Conservation (phyloP, 2,113 vertebrate species). For the Gallinago paraguaiae region DNA sequence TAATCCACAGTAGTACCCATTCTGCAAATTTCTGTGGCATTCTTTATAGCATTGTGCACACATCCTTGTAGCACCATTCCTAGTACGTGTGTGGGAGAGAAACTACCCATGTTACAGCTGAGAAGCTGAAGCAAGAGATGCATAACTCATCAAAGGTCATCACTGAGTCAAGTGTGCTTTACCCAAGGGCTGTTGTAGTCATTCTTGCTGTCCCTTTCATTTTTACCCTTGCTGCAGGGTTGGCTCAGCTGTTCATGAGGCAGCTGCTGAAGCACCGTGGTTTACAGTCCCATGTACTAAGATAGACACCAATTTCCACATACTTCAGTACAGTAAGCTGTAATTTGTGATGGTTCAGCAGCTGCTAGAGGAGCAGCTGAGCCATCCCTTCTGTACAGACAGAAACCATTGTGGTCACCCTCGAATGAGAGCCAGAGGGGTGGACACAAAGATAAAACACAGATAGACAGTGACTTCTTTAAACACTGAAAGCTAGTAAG, state of each 20-base stretch:
- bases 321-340: slow-evolving; percentile 20
- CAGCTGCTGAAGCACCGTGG: slow-evolving; percentile 30
- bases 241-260: slow-evolving; percentile 45
- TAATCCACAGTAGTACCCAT: neutral
- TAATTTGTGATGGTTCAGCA: slow-evolving; percentile 58
- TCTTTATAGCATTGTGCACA: neutral
- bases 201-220: neutral
- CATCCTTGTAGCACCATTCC: neutral
- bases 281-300: neutral
- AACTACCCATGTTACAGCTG: neutral
- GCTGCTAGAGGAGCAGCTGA: slow-evolving; percentile 60
- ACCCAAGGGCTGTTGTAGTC: neutral
- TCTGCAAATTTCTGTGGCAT: neutral
- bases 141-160: slow-evolving; percentile 3
- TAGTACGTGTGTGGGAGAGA: slow-evolving; percentile 26
- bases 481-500: neutral
- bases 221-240: slow-evolving; percentile 16
- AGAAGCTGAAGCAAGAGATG: neutral
- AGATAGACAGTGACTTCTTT: neutral
- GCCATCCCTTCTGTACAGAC: slow-evolving; percentile 34
- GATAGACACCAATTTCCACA: slow-evolving; percentile 55
- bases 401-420: slow-evolving; percentile 3
- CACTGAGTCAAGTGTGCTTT: neutral
- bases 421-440: neutral
- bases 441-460: neutral